A percentile compares a stretch with the other conserved stretches of the same genome.
These are phyloP conservation scores for Eupeodes latifasciatus DNA, from an alignment of 2,888 invertebrate species.

Conservation along the genomic window DNA sequence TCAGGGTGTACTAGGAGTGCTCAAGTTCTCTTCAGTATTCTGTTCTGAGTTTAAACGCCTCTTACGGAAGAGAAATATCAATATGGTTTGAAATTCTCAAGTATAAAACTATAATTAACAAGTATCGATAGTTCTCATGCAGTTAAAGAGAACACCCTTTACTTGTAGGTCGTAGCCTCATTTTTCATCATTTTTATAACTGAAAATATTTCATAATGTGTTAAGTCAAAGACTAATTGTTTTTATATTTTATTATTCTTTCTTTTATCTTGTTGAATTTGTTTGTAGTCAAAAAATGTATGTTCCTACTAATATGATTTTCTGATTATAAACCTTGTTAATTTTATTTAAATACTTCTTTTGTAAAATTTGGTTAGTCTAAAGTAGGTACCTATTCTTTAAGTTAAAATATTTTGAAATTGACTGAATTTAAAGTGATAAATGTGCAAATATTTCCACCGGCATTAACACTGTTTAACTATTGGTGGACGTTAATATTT, in stretches of 20 bases:
- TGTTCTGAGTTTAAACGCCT: too few species aligned
- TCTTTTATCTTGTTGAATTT: constrained; percentile 17
- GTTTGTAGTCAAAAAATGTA: constrained; percentile 23
- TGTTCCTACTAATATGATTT: background rate
- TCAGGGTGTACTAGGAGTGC: too few species aligned
- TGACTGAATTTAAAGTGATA: too few species aligned
- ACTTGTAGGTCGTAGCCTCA: background rate
- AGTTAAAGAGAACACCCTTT: too few species aligned
- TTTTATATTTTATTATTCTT: constrained; percentile 18
- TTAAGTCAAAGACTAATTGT: constrained; percentile 26
- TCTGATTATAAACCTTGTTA: background rate
- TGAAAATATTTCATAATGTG: background rate
- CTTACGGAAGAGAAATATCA: too few species aligned
- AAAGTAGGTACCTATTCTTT: too few species aligned
- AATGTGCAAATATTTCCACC: too few species aligned
- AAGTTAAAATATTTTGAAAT: too few species aligned
- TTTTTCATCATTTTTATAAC: constrained; percentile 6
- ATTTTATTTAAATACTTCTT: background rate
- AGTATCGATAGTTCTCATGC: background rate
- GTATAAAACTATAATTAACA: background rate
- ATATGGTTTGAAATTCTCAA: too few species aligned
- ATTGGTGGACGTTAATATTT: too few species aligned
- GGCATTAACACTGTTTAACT: too few species aligned
- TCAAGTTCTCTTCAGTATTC: too few species aligned
- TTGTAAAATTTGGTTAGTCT: background rate